Evolutionary conservation across 2,888 invertebrate species (phyloP).

Genomic region (Syrphus vitripennis): DNA sequence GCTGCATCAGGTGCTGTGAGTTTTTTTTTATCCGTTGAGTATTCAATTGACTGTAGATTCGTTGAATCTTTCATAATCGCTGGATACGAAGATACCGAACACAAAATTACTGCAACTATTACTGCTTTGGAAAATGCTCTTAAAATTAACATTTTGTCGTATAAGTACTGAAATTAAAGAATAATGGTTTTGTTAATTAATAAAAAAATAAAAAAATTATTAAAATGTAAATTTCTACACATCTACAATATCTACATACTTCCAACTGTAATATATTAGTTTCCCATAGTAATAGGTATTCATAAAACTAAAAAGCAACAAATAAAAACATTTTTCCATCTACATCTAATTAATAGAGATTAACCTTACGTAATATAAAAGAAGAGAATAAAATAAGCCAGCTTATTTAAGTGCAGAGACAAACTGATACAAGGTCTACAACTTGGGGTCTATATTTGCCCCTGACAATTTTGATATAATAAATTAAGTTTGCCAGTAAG

Average conservation of each 20-base stretch:
- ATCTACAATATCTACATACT: too few species aligned
- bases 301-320: background rate
- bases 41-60: slow-evolving; percentile 32
- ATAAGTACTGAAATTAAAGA: slow-evolving; percentile 10
- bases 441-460: background rate
- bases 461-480: background rate
- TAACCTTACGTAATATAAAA: background rate
- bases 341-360: background rate
- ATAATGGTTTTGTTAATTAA: too few species aligned
- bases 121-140: background rate
- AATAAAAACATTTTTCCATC: background rate
- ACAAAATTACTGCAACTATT: background rate
- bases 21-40: background rate
- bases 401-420: background rate
- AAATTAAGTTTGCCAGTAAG: background rate
- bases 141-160: slow-evolving; percentile 10
- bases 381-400: background rate
- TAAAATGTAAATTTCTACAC: background rate
- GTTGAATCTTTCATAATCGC: slow-evolving; percentile 19
- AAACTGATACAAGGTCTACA: slow-evolving; percentile 18
- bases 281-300: too few species aligned
- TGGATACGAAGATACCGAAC: slow-evolving; percentile 14
- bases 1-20: slow-evolving; percentile 75
- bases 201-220: background rate
- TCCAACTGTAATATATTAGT: too few species aligned